A percentile compares a stretch with the other conserved stretches of the same genome.
phyloP scores from a whole-genome alignment of 1,140 invertebrate species.

The Asbolus verrucosus region DNA sequence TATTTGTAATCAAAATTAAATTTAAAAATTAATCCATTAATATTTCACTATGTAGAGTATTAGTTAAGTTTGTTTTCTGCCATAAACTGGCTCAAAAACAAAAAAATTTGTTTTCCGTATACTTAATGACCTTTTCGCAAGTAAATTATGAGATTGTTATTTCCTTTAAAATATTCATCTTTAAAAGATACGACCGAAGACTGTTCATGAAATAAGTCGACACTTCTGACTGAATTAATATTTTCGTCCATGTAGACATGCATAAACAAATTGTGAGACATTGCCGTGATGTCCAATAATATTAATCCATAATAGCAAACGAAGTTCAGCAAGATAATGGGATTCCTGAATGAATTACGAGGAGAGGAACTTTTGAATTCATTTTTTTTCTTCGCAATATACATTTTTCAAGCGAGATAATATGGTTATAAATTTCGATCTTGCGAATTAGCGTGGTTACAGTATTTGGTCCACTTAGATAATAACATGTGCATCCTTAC shows the following conservation, averaged over 20 bases:
- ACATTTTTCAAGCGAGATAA: slow-evolving; percentile 22
- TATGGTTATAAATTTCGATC: slow-evolving; percentile 10
- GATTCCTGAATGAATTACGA: slow-evolving; percentile 18
- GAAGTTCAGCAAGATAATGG: background rate
- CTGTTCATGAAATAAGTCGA: slow-evolving; percentile 20
- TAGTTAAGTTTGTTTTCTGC: background rate
- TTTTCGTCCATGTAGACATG: background rate
- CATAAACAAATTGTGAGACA: slow-evolving; percentile 22
- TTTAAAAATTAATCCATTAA: too few relatives aligned
- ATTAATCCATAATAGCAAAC: background rate
- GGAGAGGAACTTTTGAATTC: slow-evolving; percentile 29
- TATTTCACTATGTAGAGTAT: background rate
- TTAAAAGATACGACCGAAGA: background rate
- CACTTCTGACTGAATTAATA: slow-evolving; percentile 4
- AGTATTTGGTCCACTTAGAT: slow-evolving; percentile 21
- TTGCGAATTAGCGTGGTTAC: slow-evolving; percentile 19
- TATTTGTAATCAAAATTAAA: too few relatives aligned
- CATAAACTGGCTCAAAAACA: slow-evolving; percentile 10
- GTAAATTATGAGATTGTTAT: slow-evolving; percentile 17
- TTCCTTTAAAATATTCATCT: slow-evolving; percentile 2
- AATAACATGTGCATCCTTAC: slow-evolving; percentile 8
- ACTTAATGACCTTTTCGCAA: slow-evolving; percentile 6
- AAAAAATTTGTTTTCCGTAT: slow-evolving; percentile 12
- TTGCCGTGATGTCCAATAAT: slow-evolving; percentile 29
- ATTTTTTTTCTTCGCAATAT: slow-evolving; percentile 15